Conservation (phyloP, 2,888 invertebrate species). For the Blastobasis adustella region DNA sequence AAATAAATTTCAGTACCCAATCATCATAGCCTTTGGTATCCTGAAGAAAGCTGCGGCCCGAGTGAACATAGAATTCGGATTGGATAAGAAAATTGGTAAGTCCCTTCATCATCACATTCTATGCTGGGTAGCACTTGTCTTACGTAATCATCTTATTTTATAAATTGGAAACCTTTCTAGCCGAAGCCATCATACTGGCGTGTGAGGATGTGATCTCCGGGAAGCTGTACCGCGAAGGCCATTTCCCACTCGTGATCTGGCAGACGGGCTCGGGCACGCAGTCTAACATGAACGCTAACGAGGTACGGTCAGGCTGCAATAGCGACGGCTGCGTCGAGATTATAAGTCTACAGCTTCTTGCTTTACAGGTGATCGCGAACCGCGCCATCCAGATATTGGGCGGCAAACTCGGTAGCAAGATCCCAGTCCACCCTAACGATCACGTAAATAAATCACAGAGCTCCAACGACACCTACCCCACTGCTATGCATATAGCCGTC, state of each 20-base stretch:
- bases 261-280: constrained; percentile 99
- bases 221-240: constrained; percentile 89
- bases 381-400: constrained; percentile 92
- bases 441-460: constrained; percentile 99
- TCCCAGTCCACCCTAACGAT: constrained; percentile 98
- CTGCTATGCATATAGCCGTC: constrained; percentile 98
- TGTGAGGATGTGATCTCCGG: constrained; percentile 96
- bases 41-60: constrained; percentile 97
- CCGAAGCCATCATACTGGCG: constrained; percentile 92
- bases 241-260: constrained; percentile 99
- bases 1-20: constrained; percentile 79
- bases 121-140: too few relatives aligned
- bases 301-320: constrained; percentile 65
- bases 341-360: not conserved
- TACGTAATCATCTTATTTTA: too few relatives aligned
- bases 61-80: constrained; percentile 94
- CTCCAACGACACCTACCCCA: constrained; percentile 98
- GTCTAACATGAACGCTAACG: constrained; percentile 99
- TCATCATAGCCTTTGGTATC: constrained; percentile 96
- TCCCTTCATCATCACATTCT: not conserved
- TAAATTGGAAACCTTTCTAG: constrained; percentile 34
- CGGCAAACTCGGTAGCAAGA: constrained; percentile 93
- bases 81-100: constrained; percentile 85
- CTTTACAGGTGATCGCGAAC: constrained; percentile 84
- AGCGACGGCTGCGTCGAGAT: too few relatives aligned